Evolutionary conservation across 2,113 vertebrate genomes (phyloP).

Genomic region (Sorex araneus): DNA sequence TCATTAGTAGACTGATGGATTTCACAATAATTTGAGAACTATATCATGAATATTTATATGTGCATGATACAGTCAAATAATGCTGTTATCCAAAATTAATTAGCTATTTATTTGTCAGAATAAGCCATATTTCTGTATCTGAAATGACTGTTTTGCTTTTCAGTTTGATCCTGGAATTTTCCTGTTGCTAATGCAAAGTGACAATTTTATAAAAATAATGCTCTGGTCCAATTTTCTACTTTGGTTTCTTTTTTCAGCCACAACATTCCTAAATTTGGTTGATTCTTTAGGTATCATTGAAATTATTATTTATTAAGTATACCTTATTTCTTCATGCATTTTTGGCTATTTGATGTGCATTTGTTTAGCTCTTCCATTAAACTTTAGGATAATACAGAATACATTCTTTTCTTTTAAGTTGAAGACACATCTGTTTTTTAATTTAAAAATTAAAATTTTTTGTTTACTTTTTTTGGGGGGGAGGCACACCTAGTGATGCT

Average conservation of each 20-base stretch:
- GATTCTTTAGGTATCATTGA: neutral
- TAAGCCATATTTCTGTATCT: neutral
- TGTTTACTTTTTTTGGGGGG: too few relatives aligned
- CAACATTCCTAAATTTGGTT: slow-evolving; percentile 3
- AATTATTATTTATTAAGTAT: slow-evolving; percentile 11
- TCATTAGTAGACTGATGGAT: neutral
- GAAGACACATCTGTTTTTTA: too few relatives aligned
- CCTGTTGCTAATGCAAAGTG: slow-evolving; percentile 29
- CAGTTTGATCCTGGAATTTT: neutral
- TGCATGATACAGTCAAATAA: slow-evolving; percentile 53
- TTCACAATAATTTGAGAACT: slow-evolving; percentile 39
- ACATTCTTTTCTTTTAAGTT: too few relatives aligned
- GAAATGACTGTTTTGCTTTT: slow-evolving; percentile 27
- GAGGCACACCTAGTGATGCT: too few relatives aligned
- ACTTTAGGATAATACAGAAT: neutral
- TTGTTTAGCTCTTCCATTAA: neutral
- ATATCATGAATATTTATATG: neutral
- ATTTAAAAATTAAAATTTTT: neutral
- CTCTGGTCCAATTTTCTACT: slow-evolving; percentile 43
- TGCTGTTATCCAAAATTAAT: slow-evolving; percentile 36
- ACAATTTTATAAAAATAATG: slow-evolving; percentile 51
- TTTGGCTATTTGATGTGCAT: neutral
- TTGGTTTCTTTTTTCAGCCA: slow-evolving; percentile 40
- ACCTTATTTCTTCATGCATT: neutral
- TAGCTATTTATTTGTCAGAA: neutral